phyloP scores from a whole-genome alignment of 2,797 vertebrate genomes.

The Ctenochaetus hawaiiensis region DNA sequence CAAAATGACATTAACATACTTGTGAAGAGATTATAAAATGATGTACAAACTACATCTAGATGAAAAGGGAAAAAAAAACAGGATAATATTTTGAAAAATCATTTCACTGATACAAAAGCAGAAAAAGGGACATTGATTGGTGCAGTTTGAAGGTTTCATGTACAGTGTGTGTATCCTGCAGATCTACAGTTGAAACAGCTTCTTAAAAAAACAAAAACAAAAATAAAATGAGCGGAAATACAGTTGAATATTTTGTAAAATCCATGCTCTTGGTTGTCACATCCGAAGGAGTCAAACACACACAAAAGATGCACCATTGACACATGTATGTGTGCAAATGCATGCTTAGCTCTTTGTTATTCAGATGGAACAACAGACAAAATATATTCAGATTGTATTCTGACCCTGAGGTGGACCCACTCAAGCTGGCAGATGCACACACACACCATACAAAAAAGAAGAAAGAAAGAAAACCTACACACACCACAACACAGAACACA shows the following conservation, averaged over 20 bases:
- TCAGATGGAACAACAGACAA: conserved; percentile 78
- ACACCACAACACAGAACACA: conserved; percentile 37
- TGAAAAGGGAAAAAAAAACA: not conserved
- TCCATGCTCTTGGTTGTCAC: conserved; percentile 49
- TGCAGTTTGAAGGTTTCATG: conserved; percentile 17
- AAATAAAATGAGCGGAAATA: conserved; percentile 21
- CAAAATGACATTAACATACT: not conserved
- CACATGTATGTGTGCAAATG: conserved; percentile 52
- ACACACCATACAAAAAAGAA: not conserved
- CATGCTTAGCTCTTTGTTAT: conserved; percentile 76
- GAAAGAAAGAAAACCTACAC: not conserved
- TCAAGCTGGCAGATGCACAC: conserved; percentile 51
- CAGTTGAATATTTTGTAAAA: conserved; percentile 56
- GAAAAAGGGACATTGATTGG: not conserved
- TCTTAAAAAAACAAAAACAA: not conserved
- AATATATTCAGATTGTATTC: conserved; percentile 83
- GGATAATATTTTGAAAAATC: not conserved
- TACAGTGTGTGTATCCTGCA: conserved; percentile 10
- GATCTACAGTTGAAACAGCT: conserved; percentile 65
- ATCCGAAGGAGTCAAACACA: conserved; percentile 51
- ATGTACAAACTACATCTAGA: not conserved
- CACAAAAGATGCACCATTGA: conserved; percentile 31
- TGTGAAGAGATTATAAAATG: not conserved
- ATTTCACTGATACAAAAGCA: not conserved
- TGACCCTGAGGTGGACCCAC: conserved; percentile 77